Evolutionary conservation across 2,113 vertebrate genomes (phyloP).

Genomic region (Hypomesus transpacificus): DNA sequence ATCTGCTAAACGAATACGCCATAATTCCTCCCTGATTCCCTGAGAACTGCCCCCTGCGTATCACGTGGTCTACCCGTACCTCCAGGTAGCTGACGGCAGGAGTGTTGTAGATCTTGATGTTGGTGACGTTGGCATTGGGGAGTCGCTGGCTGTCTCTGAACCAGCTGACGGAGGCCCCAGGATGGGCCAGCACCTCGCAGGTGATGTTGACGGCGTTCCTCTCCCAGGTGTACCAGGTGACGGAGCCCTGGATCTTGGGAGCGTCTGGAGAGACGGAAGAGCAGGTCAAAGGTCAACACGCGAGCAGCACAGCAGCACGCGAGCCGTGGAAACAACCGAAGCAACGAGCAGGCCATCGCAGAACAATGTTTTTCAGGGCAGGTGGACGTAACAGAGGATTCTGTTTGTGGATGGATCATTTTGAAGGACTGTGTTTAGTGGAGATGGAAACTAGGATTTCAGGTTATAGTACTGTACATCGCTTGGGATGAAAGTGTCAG

Average conservation of each 20-base stretch:
- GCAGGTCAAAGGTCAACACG: not conserved
- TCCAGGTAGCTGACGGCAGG: slow-evolving; percentile 83
- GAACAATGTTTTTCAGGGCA: too few relatives aligned
- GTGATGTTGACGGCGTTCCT: slow-evolving; percentile 94
- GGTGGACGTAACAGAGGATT: too few relatives aligned
- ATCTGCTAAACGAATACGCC: too few relatives aligned
- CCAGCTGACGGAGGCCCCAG: slow-evolving; percentile 86
- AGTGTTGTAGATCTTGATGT: slow-evolving; percentile 88
- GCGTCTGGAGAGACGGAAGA: slow-evolving; percentile 71
- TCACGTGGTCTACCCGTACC: slow-evolving; percentile 62
- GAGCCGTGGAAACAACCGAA: too few relatives aligned
- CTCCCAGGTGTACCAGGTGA: slow-evolving; percentile 91
- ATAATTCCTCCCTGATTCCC: not conserved
- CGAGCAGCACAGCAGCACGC: too few relatives aligned
- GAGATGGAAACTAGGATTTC: too few relatives aligned
- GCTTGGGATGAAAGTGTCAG: too few relatives aligned
- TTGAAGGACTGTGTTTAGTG: too few relatives aligned
- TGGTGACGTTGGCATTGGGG: slow-evolving; percentile 87
- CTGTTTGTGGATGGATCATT: too few relatives aligned
- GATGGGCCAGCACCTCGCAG: slow-evolving; percentile 91
- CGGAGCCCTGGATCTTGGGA: slow-evolving; percentile 85
- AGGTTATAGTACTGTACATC: too few relatives aligned
- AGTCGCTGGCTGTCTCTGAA: slow-evolving; percentile 86
- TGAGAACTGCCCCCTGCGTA: not conserved
- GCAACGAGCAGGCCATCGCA: too few relatives aligned